Base-by-base conservation (phyloP, 2,113 vertebrate genomes). In the Ptychochromis oligacanthus region DNA sequence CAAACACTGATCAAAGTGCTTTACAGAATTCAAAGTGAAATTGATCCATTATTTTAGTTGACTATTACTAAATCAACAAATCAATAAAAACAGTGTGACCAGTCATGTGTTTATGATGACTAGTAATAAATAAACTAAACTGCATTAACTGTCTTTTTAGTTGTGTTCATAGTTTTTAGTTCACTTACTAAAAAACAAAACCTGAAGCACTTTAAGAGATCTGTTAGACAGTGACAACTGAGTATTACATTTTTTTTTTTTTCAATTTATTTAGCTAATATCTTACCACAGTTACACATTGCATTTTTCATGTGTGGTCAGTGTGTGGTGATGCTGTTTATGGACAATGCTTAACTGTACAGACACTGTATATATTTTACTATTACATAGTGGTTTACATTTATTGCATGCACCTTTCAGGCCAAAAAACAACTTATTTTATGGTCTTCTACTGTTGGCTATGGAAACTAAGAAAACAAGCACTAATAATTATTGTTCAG, bases 291-390 rank as follows among this genome's bases (percentile, higher is more conserved):
- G n/a, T n/a, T 64, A 58, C 34, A 88, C 62, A 62, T 82, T 72
- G 28, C 55, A 87, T 92, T 81, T 87, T 88, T 86, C 80, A 83
- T 77, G 91, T 94, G 93, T 83, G 90, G 91, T 91, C 90, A 87
- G 61, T 84, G 80, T 85, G 77, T 60, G 67, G 77, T 60, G 59
- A 89, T 70, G 79, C 88, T 90, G 86, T 90, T 89, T 83, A 88
- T 89, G 88, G 75, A 88, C 75, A 89, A 75, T 77, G 77, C 80
- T 95, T 78, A 89, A 72, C 78, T 96, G 95, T 96, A 96, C 96
- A 95, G 96, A 96, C 93, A 91, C 87, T 99, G 97, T 99, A 99
- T 97, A 99, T 99, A 99, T 95, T 96, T 97, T 95, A 97, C 88
- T 87, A 93, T 93, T 93, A 92, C 95, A 96, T 97, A 97, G 95